A percentile compares a stretch with the other conserved stretches of the same genome.
Evolutionary conservation across 2,113 vertebrate species (phyloP).

Genomic region (Diadophis punctatus): DNA sequence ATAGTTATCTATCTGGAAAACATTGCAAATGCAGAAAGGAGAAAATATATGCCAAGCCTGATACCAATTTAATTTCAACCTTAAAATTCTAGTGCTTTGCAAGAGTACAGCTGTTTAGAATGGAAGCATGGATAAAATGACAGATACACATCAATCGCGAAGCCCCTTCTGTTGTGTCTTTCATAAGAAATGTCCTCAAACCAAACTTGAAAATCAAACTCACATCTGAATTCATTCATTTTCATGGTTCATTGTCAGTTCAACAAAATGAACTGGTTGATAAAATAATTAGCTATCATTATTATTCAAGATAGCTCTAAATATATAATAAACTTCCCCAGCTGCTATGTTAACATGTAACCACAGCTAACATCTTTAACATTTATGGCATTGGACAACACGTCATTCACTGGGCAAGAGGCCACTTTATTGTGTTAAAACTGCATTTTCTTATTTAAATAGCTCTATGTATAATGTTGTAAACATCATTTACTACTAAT

Average conservation of each 20-base stretch:
- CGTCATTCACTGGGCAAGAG: neutral
- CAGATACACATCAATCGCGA: neutral
- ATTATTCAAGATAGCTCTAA: constrained; percentile 15
- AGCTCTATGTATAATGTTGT: neutral
- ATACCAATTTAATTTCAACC: neutral
- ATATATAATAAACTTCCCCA: neutral
- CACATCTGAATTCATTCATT: constrained; percentile 5
- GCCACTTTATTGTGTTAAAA: neutral
- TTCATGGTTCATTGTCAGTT: constrained; percentile 27
- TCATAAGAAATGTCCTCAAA: neutral
- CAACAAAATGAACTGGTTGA: constrained; percentile 40
- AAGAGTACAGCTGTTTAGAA: neutral
- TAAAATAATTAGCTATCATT: constrained; percentile 22
- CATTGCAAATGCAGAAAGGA: neutral
- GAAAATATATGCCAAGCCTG: neutral
- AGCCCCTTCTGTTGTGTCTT: neutral
- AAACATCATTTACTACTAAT: neutral
- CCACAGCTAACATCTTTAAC: neutral
- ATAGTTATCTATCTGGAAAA: neutral
- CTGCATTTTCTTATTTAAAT: neutral
- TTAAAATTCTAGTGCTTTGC: neutral
- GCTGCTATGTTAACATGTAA: neutral
- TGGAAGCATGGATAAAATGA: neutral
- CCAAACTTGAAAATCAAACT: neutral
- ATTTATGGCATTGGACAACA: neutral